Conservation (phyloP, 1,140 invertebrate genomes). For the Drosophila neocordata region DNA sequence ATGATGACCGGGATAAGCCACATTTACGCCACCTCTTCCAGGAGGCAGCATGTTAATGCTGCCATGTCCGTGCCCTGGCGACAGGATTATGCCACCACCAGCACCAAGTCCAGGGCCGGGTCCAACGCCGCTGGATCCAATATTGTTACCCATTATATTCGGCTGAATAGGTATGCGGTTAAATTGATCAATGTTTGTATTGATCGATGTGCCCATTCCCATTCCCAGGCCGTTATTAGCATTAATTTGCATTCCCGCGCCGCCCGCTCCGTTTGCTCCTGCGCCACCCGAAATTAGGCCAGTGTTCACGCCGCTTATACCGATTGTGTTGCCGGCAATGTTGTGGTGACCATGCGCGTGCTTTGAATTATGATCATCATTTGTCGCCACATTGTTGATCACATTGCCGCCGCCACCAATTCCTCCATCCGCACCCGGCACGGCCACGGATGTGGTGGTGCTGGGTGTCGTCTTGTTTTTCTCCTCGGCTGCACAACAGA, state of each 20-base stretch:
- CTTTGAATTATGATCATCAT: slow-evolving; percentile 36
- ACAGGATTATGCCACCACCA: slow-evolving; percentile 57
- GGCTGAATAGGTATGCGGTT: slow-evolving; percentile 77
- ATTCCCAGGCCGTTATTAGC: slow-evolving; percentile 42
- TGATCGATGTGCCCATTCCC: slow-evolving; percentile 66
- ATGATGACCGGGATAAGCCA: slow-evolving; percentile 66
- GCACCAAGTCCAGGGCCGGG: slow-evolving; percentile 23
- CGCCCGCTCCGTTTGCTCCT: slow-evolving; percentile 17
- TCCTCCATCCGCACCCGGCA: slow-evolving; percentile 52
- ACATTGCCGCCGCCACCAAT: slow-evolving; percentile 20
- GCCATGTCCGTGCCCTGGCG: slow-evolving; percentile 69
- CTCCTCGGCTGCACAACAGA: slow-evolving; percentile 90
- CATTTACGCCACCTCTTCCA: slow-evolving; percentile 57
- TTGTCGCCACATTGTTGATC: slow-evolving; percentile 33
- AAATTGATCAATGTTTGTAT: slow-evolving; percentile 79
- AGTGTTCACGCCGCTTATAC: slow-evolving; percentile 47
- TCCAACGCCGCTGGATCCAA: slow-evolving; percentile 33
- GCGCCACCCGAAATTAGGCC: slow-evolving; percentile 27
- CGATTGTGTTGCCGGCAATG: slow-evolving; percentile 48
- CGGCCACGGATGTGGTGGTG: slow-evolving; percentile 82
- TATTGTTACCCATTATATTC: slow-evolving; percentile 64
- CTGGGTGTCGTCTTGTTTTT: slow-evolving; percentile 79
- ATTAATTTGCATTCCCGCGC: slow-evolving; percentile 41
- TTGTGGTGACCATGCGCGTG: slow-evolving; percentile 39
- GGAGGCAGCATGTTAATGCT: slow-evolving; percentile 73